Percentiles rank a stretch among this genome's conserved stretches.
These are phyloP conservation scores for Acanthosoma haemorrhoidale DNA, from an alignment of 2,888 invertebrate genomes.

Conservation along the genomic window DNA sequence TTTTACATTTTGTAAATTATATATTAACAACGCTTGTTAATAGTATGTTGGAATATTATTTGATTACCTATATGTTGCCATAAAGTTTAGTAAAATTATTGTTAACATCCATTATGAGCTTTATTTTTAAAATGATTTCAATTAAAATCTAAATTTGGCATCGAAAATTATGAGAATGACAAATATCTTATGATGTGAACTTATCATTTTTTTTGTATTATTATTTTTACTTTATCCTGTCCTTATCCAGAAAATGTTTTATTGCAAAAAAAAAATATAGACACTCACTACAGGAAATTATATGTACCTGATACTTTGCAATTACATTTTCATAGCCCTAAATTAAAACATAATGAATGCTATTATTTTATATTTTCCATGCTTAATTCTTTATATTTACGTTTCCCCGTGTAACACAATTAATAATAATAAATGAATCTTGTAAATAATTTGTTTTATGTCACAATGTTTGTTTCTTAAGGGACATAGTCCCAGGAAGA, in stretches of 20 bases:
- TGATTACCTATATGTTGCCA: constrained; percentile 12
- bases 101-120: not conserved
- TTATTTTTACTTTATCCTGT: not conserved
- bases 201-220: not conserved
- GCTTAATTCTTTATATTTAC: no score
- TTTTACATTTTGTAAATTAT: constrained; percentile 4
- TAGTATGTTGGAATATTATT: constrained; percentile 14
- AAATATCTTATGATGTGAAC: not conserved
- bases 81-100: constrained; percentile 13
- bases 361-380: no score
- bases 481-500: no score
- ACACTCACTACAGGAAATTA: not conserved
- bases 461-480: no score
- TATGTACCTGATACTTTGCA: not conserved
- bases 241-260: not conserved
- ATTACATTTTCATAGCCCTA: not conserved
- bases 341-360: no score
- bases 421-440: no score
- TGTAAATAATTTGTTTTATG: no score
- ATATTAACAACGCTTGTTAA: constrained; percentile 10
- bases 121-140: constrained; percentile 5
- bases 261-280: not conserved
- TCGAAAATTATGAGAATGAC: not conserved
- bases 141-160: not conserved
- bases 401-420: no score